phyloP scores from a whole-genome alignment of 2,888 invertebrate genomes.

The Leptopilina syphax region DNA sequence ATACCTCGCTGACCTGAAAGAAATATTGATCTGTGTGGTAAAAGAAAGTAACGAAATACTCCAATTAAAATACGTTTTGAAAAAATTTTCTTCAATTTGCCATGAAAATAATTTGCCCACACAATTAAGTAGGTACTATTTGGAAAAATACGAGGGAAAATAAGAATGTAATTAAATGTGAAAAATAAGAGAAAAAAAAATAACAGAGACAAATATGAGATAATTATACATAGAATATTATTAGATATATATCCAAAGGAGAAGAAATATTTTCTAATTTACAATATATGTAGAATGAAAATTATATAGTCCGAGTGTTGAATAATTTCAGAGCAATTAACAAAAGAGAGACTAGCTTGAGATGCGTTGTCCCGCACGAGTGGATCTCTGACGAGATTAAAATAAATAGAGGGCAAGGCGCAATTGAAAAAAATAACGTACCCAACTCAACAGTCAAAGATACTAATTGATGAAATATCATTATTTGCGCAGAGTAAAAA shows the following conservation, averaged over 20 bases:
- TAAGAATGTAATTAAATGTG: too few species aligned
- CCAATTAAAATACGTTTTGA: background rate
- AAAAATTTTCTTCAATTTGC: too few species aligned
- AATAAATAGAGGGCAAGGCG: slow-evolving; percentile 36
- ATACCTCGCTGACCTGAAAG: background rate
- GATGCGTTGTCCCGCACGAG: slow-evolving; percentile 35
- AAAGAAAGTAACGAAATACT: background rate
- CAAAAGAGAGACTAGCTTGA: slow-evolving; percentile 46
- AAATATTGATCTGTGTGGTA: slow-evolving; percentile 4
- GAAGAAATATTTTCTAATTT: too few species aligned
- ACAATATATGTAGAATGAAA: background rate
- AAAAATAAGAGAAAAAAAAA: too few species aligned
- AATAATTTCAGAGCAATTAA: slow-evolving; percentile 58
- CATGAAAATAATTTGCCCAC: too few species aligned
- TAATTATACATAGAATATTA: too few species aligned
- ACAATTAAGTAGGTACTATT: too few species aligned
- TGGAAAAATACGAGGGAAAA: too few species aligned
- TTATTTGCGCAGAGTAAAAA: slow-evolving; percentile 13
- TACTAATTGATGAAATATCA: slow-evolving; percentile 36
- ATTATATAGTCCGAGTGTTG: slow-evolving; percentile 39
- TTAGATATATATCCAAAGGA: too few species aligned
- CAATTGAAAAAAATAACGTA: slow-evolving; percentile 35
- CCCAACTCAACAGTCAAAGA: slow-evolving; percentile 17
- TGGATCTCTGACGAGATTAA: slow-evolving; percentile 32
- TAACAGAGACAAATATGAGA: too few species aligned